Evolutionary conservation across 1,140 invertebrate genomes (phyloP), one percentile per base, ranked within the genome.

Genomic region (Drosophila ficusphila): DNA sequence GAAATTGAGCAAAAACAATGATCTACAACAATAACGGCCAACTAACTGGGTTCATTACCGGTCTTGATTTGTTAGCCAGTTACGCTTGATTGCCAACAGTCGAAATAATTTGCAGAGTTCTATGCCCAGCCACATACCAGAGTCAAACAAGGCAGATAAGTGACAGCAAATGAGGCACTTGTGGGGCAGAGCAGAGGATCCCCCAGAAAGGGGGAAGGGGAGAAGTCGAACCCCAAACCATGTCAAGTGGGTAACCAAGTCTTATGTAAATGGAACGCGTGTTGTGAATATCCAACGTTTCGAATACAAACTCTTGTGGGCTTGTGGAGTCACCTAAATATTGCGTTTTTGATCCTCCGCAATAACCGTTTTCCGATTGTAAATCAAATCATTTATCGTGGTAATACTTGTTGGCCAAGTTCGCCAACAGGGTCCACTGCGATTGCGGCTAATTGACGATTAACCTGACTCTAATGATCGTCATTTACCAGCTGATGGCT

Each of bases 81-180:
- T 75, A 78, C 82, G 82, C 60, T 88, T 89, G 82, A 86, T 82
- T 88, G 77, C 78, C 77, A n/a, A n/a, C n/a, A n/a, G 61, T 47
- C 65, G 52, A 86, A 74, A 82, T 71, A 51, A 44, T 64, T 67
- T 88, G 82, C 82, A 83, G 79, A 83, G 76, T 72, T 54, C 41
- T 34, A 70, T 19, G 25, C 5, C n/a, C 25, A 65, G 53, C 47
- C 46, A 41, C 42, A 71, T 39, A 41, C 18, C 31, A 60, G 39
- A 48, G 19, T 7, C 38, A 27, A 52, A 21, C 12, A 29, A 36
- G 44, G 23, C 4, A 39, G 27, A 76, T 31, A 58, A 25, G 14
- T 21, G 27, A 47, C 41, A 69, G 4, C 51, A 60, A 47, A 14
- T 16, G 21, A 42, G 23, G 48, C 38, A 54, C 25, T 25, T 6